These are phyloP conservation scores for Aromia moschata DNA, from an alignment of 2,888 invertebrate genomes.

Conservation along the genomic window DNA sequence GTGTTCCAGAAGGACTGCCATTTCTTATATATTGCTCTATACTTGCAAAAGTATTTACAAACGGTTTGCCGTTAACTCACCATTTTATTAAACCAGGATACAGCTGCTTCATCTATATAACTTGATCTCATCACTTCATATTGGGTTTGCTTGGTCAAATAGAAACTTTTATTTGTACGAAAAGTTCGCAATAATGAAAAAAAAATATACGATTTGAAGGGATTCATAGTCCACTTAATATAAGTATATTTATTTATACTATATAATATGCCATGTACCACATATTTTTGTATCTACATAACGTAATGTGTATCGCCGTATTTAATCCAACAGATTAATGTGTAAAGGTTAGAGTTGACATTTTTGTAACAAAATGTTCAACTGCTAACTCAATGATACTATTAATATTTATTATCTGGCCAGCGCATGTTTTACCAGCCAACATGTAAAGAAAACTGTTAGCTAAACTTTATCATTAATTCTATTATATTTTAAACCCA, in stretches of 20 bases:
- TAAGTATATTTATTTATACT: conserved; percentile 22
- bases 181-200: neutral
- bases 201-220: too few species aligned
- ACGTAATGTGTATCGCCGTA: conserved; percentile 22
- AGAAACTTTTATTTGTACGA: neutral
- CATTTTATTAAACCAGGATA: neutral
- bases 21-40: too few species aligned
- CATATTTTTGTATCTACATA: conserved; percentile 31
- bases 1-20: too few species aligned
- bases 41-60: too few species aligned
- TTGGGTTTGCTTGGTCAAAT: neutral
- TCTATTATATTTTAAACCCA: too few species aligned
- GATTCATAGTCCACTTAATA: conserved; percentile 7
- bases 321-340: conserved; percentile 14
- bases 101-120: neutral
- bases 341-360: conserved; percentile 14
- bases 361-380: conserved; percentile 27
- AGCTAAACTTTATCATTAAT: too few species aligned
- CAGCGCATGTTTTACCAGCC: too few species aligned
- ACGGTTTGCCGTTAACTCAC: too few species aligned
- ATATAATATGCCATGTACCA: conserved; percentile 22
- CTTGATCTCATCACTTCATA: conserved; percentile 13
- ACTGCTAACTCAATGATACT: conserved; percentile 8
- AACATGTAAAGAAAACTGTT: too few species aligned
- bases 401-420: conserved; percentile 11